Conservation (phyloP, 2,797 vertebrate species). For the Anguilla anguilla region DNA sequence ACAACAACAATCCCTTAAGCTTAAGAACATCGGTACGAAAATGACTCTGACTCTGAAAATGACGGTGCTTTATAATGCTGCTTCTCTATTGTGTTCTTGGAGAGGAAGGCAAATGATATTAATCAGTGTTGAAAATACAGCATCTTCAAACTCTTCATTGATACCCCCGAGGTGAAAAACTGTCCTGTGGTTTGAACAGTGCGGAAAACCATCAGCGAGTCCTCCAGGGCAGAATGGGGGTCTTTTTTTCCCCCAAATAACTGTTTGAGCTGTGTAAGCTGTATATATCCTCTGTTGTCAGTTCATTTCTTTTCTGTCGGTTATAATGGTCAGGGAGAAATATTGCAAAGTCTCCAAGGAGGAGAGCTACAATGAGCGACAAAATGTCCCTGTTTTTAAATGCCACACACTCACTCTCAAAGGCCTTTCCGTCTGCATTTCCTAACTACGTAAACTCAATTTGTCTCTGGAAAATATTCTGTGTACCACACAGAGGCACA, state of each 20-base stretch:
- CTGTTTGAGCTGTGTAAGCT: neutral
- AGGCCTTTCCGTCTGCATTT: neutral
- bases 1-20: neutral
- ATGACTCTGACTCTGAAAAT: neutral
- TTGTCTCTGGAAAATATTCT: neutral
- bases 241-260: neutral
- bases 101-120: conserved; percentile 41
- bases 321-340: neutral
- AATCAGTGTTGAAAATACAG: conserved; percentile 49
- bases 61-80: neutral
- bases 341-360: neutral
- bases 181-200: neutral
- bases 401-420: neutral
- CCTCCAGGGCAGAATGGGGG: neutral
- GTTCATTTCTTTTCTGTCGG: neutral
- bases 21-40: neutral
- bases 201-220: neutral
- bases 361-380: neutral
- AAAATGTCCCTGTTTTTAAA: neutral
- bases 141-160: conserved; percentile 43
- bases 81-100: neutral
- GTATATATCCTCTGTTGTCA: too few relatives aligned
- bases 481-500: neutral
- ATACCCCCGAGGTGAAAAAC: conserved; percentile 8
- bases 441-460: neutral